Conservation (phyloP, 1,140 invertebrate species). For the Anthonomus grandis region DNA sequence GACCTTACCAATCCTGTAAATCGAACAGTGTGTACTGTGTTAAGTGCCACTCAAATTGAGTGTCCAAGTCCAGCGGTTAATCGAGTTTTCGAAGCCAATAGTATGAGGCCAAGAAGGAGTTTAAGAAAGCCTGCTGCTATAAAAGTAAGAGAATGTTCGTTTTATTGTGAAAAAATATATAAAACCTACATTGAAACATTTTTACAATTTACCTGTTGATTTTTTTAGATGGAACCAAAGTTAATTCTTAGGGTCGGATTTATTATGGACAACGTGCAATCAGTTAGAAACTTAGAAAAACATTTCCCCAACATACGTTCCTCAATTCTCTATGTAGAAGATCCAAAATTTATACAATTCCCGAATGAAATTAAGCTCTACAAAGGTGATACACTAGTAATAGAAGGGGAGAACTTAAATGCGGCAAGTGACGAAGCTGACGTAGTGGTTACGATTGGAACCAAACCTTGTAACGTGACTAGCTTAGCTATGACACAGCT, state of each 20-base stretch:
- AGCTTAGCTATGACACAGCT: conserved; percentile 84
- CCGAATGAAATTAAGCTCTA: conserved; percentile 82
- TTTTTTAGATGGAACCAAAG: conserved; percentile 48
- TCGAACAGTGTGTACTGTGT: conserved; percentile 76
- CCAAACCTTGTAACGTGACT: conserved; percentile 85
- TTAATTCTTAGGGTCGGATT: conserved; percentile 78
- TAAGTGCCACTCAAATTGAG: conserved; percentile 89
- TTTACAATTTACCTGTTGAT: too few species aligned
- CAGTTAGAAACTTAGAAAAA: conserved; percentile 83
- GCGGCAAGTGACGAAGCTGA: conserved; percentile 89
- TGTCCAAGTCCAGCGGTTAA: conserved; percentile 88
- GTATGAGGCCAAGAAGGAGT: conserved; percentile 39
- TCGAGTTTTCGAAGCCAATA: conserved; percentile 43
- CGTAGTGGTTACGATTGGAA: conserved; percentile 90
- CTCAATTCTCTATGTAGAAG: conserved; percentile 83
- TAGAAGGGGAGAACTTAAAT: conserved; percentile 91
- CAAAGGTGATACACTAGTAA: conserved; percentile 92
- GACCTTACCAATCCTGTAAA: conserved; percentile 68
- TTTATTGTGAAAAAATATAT: too few species aligned
- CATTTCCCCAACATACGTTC: conserved; percentile 76
- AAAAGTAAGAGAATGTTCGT: conserved; percentile 37
- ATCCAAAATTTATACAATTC: conserved; percentile 89
- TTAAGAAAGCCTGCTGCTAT: conserved; percentile 42
- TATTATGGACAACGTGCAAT: conserved; percentile 92
- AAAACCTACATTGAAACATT: too few species aligned